Conservation (phyloP, 1,140 invertebrate genomes). For the Rhagoletis pomonella region DNA sequence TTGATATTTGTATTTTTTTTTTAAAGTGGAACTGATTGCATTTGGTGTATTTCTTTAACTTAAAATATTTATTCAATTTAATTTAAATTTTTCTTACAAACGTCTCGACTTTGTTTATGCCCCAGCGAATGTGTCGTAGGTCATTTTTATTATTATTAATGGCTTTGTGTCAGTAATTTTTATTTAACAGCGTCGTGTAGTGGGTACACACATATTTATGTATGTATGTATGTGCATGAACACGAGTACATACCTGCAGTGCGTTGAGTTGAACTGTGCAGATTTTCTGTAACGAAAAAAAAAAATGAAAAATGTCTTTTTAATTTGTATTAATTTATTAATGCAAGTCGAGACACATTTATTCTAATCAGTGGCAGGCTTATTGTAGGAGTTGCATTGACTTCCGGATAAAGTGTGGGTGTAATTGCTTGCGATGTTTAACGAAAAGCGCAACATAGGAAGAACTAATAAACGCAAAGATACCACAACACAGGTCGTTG, state of each 20-base stretch:
- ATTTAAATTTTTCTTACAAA: background rate
- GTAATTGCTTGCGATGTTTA: background rate
- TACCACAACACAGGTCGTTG: no score
- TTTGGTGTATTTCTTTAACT: no score
- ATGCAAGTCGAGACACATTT: slow-evolving; percentile 32
- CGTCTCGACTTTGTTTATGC: background rate
- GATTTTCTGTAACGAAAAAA: background rate
- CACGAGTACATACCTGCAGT: no score
- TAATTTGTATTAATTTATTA: slow-evolving; percentile 39
- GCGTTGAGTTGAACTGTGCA: no score
- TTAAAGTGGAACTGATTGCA: background rate
- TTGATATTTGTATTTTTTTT: background rate
- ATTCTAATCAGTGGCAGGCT: background rate
- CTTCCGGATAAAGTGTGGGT: slow-evolving; percentile 26
- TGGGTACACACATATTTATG: background rate
- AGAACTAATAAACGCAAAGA: no score
- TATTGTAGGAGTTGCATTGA: background rate
- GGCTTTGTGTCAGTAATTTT: slow-evolving; percentile 38
- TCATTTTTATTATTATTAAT: slow-evolving; percentile 49
- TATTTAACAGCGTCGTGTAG: background rate
- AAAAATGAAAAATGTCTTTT: slow-evolving; percentile 44
- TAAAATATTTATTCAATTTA: background rate
- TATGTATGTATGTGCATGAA: background rate
- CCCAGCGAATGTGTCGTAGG: slow-evolving; percentile 6
- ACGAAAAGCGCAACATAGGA: background rate